Evolutionary conservation across 2,113 vertebrate genomes (phyloP), one percentile per base, ranked within the genome.

Genomic region (Saguinus imperator): DNA sequence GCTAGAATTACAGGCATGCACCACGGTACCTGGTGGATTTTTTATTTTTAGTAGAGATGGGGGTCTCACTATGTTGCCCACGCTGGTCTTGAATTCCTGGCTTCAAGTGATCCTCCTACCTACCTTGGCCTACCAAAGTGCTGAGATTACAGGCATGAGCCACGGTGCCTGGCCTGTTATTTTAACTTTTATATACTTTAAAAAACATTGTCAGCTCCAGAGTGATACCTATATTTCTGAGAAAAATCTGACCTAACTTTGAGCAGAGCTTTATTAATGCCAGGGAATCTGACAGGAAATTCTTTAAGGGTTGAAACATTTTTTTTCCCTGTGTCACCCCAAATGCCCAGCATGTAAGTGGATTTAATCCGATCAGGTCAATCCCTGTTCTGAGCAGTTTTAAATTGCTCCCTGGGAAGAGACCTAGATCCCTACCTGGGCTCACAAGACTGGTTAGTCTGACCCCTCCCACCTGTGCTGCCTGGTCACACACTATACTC

Each of bases 401-500:
- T 58, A 64, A 3, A 20, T 5, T 50, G 12, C 5, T 23, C 4
- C 32, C 8, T 61, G 43, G 73, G 27, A 50, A 20, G 66, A 93
- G 57, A 76, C n/a, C 40, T 23, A n/a, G 32, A 40, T 8, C 3
- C 11, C 25, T 35, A 0, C 40, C 73, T 45, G 21, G 85, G 35
- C 45, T 57, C 6, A 4, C 18, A 8, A 35, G 37, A 27, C 48
- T 16, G 8, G 5, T 9, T 35, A 7, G 6, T 35, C 13, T 45
- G 18, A 66, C 10, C 18, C 29, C 20, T 0, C 3, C 1, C 21
- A 1, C 14, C 70, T 48, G 40, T 37, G 5, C 35, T 14, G 1
- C 16, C 21, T 64, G 29, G 3, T 25, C 25, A 75, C 32, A n/a
- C 6, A n/a, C 58, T 3, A 6, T 3, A n/a, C 55, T 43, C 18